Base-by-base conservation (phyloP, 2,797 vertebrate genomes). In the Cuniculus paca region DNA sequence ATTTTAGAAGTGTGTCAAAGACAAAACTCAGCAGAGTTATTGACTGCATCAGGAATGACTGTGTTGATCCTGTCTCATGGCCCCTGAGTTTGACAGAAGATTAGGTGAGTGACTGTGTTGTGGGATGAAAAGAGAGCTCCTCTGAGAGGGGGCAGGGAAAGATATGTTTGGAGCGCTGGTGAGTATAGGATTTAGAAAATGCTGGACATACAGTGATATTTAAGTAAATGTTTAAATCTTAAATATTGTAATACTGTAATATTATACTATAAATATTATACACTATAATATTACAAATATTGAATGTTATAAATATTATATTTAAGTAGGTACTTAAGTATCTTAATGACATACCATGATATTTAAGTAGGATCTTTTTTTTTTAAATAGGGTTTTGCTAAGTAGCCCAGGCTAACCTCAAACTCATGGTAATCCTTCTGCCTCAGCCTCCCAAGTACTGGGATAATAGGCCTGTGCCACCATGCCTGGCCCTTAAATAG, bases 221-320 rank as follows among this genome's bases (percentile, higher is more conserved):
- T 58, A 58, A 45, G 39, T 86, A 60, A 85, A 61, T 90, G 81
- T 63, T 80, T 90, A 45, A 75, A 58, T 81, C 60, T 63, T 91
- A 48, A 65, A 61, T 84, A 50, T 12, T 82, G 61, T 56, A 26
- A 50, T 54, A 54, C 16, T 54, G 52, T 16, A 52, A 52, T 52
- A 52, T 52, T 2, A 52, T 54, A 17, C 52, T 54, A 19, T 54
- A 54, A 17, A 54, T 19, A 54, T 54, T 54, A 52, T 16, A 14
- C 12, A 54, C 16, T 54, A 5, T 54, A 54, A 19, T 54, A 54
- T 54, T 54, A 54, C 52, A 17, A 54, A 54, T 54, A 54, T 54
- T 54, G 19, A 54, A 17, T 54, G 2, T 4, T 17, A 16, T 54
- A 48, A 48, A 48, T 48, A 54, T 24, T 79, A 56, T 63, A 45